phyloP scores from a whole-genome alignment of 2,888 invertebrate genomes.

The Yponomeuta plumbellus region DNA sequence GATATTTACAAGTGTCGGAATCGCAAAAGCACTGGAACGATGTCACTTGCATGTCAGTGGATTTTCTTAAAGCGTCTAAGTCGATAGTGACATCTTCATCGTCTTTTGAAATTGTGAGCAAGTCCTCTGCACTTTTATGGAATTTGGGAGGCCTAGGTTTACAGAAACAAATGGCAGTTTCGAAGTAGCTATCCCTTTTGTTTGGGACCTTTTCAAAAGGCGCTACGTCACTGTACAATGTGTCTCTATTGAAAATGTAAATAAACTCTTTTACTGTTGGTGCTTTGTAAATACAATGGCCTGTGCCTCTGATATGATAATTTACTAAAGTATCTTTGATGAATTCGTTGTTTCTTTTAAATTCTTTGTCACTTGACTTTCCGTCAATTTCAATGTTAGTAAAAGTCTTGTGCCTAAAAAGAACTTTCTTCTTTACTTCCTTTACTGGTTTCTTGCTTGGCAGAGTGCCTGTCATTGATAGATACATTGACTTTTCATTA shows the following conservation, averaged over 20 bases:
- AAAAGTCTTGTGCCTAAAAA: slow-evolving; percentile 69
- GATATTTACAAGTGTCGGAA: slow-evolving; percentile 51
- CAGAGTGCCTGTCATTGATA: slow-evolving; percentile 63
- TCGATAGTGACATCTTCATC: slow-evolving; percentile 52
- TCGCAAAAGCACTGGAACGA: slow-evolving; percentile 70
- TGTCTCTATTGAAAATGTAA: slow-evolving; percentile 66
- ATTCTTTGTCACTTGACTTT: slow-evolving; percentile 49
- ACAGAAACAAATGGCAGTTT: slow-evolving; percentile 72
- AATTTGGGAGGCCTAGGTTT: slow-evolving; percentile 55
- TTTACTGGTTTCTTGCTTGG: slow-evolving; percentile 51
- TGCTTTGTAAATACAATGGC: slow-evolving; percentile 65
- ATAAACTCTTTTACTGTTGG: slow-evolving; percentile 65
- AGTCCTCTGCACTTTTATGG: slow-evolving; percentile 66
- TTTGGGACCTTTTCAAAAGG: slow-evolving; percentile 51
- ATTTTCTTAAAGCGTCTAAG: slow-evolving; percentile 42
- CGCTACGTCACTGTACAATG: slow-evolving; percentile 49
- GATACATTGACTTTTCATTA: slow-evolving; percentile 46
- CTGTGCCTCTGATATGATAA: slow-evolving; percentile 69
- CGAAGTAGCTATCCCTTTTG: slow-evolving; percentile 59
- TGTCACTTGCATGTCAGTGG: slow-evolving; percentile 46
- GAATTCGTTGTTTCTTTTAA: slow-evolving; percentile 52
- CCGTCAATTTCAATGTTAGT: slow-evolving; percentile 66
- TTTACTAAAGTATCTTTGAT: slow-evolving; percentile 59
- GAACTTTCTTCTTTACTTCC: slow-evolving; percentile 47
- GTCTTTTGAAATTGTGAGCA: slow-evolving; percentile 43